Base-by-base conservation (phyloP, 1,140 invertebrate species). In the Lasioglossum baleicum region DNA sequence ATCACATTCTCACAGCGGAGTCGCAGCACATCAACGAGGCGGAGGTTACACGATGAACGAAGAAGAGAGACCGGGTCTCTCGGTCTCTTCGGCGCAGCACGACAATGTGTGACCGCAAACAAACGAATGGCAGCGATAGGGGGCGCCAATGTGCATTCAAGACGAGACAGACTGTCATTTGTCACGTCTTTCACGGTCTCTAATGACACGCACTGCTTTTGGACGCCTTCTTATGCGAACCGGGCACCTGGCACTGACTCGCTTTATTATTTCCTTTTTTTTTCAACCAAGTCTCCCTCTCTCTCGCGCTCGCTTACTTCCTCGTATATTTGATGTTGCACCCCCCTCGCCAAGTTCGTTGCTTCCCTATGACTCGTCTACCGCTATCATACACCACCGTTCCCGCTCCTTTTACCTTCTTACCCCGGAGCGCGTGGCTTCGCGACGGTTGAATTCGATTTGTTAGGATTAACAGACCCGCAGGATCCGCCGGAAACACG, bases 161-260 rank as follows among this genome's bases (percentile, higher is more conserved):
- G 77, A 85, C 78, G 79, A 88, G 91, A 93, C 92, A 91, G 91
- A 91, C 84, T 90, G 90, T 92, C 92, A 93, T 93, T 93, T 93
- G 91, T 93, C 91, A 93, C 88, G 89, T 93, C 90, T 92, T 92
- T 92, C 89, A 91, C 89, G 87, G 79, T 87, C 90, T 93, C 90
- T 93, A 92, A 93, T 93, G 92, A 92, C 91, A 92, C 91, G 91
- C 90, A 92, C 92, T 92, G 90, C 92, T 93, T 91, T 93, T 92
- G 88, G 89, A 91, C 90, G 88, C 89, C 89, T 92, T 89, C 88
- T 91, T 89, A 88, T 89, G 61, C 81, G 75, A 84, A 72, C 82
- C 74, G 31, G 79, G 85, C 90, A 91, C 87, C 88, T 90, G 90
- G 90, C 87, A 90, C 82, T 51, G 75, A 71, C 80, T 86, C 86